Conservation (phyloP, 2,113 vertebrate genomes). For the Gadus chalcogrammus region DNA sequence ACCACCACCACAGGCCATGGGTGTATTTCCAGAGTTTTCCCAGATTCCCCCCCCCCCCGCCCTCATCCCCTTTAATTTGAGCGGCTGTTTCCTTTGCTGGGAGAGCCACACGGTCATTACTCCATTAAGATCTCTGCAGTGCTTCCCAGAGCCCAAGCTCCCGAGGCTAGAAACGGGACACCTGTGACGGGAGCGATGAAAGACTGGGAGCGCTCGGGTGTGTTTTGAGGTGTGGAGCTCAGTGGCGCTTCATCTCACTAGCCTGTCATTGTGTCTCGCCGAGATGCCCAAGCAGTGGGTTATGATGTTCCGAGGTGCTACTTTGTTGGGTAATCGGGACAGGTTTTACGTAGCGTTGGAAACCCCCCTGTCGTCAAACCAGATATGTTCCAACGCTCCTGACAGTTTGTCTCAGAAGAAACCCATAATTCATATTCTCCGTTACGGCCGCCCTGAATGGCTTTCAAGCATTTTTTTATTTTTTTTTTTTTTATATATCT, state of each 20-base stretch:
- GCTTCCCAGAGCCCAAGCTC: slow-evolving; percentile 35
- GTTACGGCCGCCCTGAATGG: too few relatives aligned
- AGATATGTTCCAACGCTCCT: background rate
- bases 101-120: slow-evolving; percentile 51
- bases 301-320: background rate
- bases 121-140: slow-evolving; percentile 49
- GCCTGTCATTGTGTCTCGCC: slow-evolving; percentile 14
- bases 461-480: too few relatives aligned
- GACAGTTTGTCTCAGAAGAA: too few relatives aligned
- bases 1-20: too few relatives aligned
- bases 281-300: too few relatives aligned
- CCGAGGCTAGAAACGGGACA: slow-evolving; percentile 34
- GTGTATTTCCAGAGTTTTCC: too few relatives aligned
- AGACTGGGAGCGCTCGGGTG: background rate
- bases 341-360: background rate
- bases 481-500: too few relatives aligned
- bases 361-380: background rate
- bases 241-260: slow-evolving; percentile 11
- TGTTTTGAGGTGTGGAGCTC: too few relatives aligned
- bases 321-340: background rate
- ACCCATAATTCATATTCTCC: too few relatives aligned
- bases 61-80: background rate
- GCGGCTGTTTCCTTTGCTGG: slow-evolving; percentile 47
- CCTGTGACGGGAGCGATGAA: slow-evolving; percentile 36
- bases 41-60: too few relatives aligned